phyloP scores from a whole-genome alignment of 2,797 vertebrate genomes.

The Sciurus vulgaris region DNA sequence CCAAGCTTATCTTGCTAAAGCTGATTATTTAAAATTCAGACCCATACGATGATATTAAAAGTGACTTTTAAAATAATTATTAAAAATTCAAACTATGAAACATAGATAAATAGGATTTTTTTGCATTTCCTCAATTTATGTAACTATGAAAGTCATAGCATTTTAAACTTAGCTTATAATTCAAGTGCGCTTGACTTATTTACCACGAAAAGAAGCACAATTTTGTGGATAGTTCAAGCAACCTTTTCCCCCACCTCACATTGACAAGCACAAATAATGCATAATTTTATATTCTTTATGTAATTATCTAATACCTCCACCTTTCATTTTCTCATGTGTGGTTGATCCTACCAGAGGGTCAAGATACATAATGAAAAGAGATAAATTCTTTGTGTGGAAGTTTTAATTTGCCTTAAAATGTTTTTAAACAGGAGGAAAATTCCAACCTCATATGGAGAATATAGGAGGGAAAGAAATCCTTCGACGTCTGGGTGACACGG shows the following conservation, averaged over 20 bases:
- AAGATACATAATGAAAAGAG: neutral
- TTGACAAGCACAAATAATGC: neutral
- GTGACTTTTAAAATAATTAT: neutral
- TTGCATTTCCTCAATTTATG: neutral
- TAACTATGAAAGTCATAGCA: neutral
- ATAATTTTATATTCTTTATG: neutral
- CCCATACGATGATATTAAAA: neutral
- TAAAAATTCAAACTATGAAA: neutral
- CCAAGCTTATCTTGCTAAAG: neutral
- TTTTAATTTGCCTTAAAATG: neutral
- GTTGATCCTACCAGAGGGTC: neutral
- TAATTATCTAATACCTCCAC: neutral
- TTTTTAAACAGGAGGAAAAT: neutral
- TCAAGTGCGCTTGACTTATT: neutral
- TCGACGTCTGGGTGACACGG: neutral
- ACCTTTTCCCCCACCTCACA: too few species aligned
- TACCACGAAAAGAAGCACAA: neutral
- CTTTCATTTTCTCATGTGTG: neutral
- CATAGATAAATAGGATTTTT: neutral
- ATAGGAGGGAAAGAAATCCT: neutral
- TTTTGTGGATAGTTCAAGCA: neutral
- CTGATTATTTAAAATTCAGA: neutral
- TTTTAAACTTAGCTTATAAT: neutral
- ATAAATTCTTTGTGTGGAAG: neutral
- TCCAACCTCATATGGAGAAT: neutral